Evolutionary conservation across 2,113 vertebrate species (phyloP), one percentile per base, ranked within the genome.

Genomic region (Loxodonta africana): DNA sequence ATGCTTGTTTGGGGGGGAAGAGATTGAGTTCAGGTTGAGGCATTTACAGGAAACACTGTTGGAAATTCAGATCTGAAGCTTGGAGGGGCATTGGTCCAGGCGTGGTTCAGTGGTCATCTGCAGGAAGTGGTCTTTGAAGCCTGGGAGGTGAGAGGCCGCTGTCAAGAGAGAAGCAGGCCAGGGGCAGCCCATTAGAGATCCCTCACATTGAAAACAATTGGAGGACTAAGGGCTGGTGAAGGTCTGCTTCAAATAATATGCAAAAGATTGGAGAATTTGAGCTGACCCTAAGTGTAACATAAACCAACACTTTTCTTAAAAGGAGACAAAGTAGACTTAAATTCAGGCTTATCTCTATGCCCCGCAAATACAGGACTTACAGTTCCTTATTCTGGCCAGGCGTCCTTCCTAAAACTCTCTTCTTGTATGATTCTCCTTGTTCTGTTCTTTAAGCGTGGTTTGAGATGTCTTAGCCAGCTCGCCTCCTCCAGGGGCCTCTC

Each of bases 141-240:
- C 0, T 8, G 20, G 65, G 51, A 8, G 8, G 23, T 4, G 25
- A 44, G 57, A 2, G 3, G 41, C 1, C 8, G 6, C 63, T 7
- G 37, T 2, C 2, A 3, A 9, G 53, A 10, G 48, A 28, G 62
- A 12, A 17, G 8, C n/a, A 18, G 10, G 37, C 65, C 26, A 23
- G 7, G 30, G 69, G 18, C 11, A 2, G 3, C 2, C 6, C 30
- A 0, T 0, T 2, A 28, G 77, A 12, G 4, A 1, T 5, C 76
- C 21, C 6, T 57, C n/a, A 8, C 0, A 0, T 8, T 0, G 0
- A 6, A 21, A 9, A 8, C 5, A 5, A 6, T 11, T 0, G 69
- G 51, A 44, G 5, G 12, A 1, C 20, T 3, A 1, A 62, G 37
- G 17, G 37, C 18, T 2, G 74, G 80, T 0, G 2, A 44, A 53